A percentile compares a stretch with the other conserved stretches of the same genome.
Conservation (phyloP, 2,888 invertebrate genomes). For the Eretmocerus hayati region DNA sequence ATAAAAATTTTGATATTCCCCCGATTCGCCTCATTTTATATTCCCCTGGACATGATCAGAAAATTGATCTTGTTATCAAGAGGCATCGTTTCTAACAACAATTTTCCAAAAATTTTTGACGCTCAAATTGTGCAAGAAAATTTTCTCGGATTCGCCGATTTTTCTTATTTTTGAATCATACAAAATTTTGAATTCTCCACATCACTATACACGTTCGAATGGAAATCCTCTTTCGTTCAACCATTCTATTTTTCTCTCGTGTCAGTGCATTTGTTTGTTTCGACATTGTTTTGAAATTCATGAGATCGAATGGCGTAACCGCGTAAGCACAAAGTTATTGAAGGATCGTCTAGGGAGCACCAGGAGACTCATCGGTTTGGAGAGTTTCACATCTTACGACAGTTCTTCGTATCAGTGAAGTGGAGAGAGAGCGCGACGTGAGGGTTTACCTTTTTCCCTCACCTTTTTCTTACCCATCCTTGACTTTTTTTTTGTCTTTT, state of each 20-base stretch:
- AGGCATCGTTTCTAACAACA: too few relatives aligned
- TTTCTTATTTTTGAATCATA: too few relatives aligned
- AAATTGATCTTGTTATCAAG: too few relatives aligned
- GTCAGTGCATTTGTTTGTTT: slow-evolving; percentile 4
- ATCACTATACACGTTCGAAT: too few relatives aligned
- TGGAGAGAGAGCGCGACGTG: slow-evolving; percentile 17
- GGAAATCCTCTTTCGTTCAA: not conserved
- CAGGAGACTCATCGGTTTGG: slow-evolving; percentile 19
- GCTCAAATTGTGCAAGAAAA: too few relatives aligned
- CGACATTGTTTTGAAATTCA: slow-evolving; percentile 34
- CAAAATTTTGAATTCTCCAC: too few relatives aligned
- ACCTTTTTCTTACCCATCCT: slow-evolving; percentile 1
- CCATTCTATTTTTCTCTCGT: not conserved
- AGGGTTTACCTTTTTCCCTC: not conserved
- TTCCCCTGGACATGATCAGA: too few relatives aligned
- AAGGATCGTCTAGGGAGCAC: slow-evolving; percentile 14
- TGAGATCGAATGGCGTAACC: slow-evolving; percentile 33
- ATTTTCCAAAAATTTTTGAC: too few relatives aligned
- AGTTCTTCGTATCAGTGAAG: slow-evolving; percentile 16
- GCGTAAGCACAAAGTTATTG: slow-evolving; percentile 29
- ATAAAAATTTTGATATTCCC: too few relatives aligned
- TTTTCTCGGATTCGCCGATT: too few relatives aligned
- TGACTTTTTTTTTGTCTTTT: not conserved
- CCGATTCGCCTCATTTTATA: too few relatives aligned
- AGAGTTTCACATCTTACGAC: slow-evolving; percentile 7